A percentile compares a stretch with the other conserved stretches of the same genome.
These are phyloP conservation scores for Chlorodrepanis virens DNA, from an alignment of 2,113 vertebrate genomes.

Conservation along the genomic window DNA sequence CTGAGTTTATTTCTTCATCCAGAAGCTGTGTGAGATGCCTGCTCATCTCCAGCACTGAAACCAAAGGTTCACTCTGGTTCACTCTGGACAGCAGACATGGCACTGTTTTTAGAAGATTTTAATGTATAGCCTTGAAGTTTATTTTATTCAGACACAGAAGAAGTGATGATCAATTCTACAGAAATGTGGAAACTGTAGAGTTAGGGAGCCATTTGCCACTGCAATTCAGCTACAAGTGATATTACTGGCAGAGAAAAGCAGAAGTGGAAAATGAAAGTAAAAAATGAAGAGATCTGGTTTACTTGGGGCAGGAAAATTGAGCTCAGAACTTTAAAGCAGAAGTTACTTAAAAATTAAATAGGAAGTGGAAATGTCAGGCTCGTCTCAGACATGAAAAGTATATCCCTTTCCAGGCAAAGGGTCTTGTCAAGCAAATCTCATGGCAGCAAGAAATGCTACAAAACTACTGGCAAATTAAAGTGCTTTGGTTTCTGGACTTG, in stretches of 20 bases:
- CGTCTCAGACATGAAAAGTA: not conserved
- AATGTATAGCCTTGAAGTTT: not conserved
- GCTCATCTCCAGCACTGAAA: not conserved
- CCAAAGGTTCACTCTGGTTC: not conserved
- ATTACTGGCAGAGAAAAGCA: not conserved
- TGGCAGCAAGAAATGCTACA: not conserved
- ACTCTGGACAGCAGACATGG: not conserved
- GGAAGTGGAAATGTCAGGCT: not conserved
- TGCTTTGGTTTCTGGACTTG: not conserved
- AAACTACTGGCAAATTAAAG: not conserved
- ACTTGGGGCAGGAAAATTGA: not conserved
- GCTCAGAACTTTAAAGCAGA: conserved; percentile 8
- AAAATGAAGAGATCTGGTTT: conserved; percentile 10
- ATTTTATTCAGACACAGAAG: not conserved
- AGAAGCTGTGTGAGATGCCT: not conserved
- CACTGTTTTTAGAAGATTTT: not conserved
- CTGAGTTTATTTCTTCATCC: not conserved
- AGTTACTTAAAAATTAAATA: conserved; percentile 27
- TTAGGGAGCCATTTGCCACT: not conserved
- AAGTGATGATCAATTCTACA: not conserved
- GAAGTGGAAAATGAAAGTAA: conserved; percentile 51
- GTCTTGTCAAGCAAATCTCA: not conserved
- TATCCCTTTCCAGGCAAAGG: not conserved
- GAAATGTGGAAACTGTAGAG: not conserved
- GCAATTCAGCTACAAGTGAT: not conserved